phyloP scores from a whole-genome alignment of 2,888 invertebrate genomes.

The Isotomurus palustris region DNA sequence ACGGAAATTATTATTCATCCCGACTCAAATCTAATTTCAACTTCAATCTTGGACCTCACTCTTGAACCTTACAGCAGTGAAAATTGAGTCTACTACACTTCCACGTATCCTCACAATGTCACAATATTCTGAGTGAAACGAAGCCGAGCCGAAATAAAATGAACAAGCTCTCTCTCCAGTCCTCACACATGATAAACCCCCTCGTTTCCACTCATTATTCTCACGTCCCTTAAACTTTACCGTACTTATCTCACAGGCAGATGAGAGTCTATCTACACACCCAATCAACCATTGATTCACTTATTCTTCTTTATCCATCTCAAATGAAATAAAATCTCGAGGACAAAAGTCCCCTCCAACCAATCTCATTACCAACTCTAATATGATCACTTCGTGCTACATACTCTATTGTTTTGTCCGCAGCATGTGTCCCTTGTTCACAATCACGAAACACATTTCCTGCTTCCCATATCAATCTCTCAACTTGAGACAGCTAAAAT shows the following conservation, averaged over 20 bases:
- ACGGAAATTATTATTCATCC: conserved; percentile 38
- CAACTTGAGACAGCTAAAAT: not conserved
- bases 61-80: too few species aligned
- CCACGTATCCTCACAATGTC: not conserved
- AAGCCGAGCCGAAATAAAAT: not conserved
- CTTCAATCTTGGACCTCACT: conserved; percentile 12
- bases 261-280: conserved; percentile 2
- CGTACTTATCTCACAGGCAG: not conserved
- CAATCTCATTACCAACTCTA: not conserved
- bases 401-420: not conserved
- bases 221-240: not conserved
- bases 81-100: too few species aligned
- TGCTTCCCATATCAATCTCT: not conserved
- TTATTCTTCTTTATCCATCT: conserved; percentile 1
- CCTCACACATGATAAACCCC: too few species aligned
- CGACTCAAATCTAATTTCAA: conserved; percentile 26
- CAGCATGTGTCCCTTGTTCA: not conserved
- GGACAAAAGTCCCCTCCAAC: not conserved
- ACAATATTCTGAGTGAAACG: not conserved
- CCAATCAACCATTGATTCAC: conserved; percentile 8
- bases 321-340: conserved; percentile 1
- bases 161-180: not conserved
- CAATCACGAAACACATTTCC: not conserved
- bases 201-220: not conserved
- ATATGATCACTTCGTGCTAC: not conserved